Evolutionary conservation across 2,888 invertebrate genomes (phyloP), one percentile per base, ranked within the genome.

Genomic region (Helleia helle): DNA sequence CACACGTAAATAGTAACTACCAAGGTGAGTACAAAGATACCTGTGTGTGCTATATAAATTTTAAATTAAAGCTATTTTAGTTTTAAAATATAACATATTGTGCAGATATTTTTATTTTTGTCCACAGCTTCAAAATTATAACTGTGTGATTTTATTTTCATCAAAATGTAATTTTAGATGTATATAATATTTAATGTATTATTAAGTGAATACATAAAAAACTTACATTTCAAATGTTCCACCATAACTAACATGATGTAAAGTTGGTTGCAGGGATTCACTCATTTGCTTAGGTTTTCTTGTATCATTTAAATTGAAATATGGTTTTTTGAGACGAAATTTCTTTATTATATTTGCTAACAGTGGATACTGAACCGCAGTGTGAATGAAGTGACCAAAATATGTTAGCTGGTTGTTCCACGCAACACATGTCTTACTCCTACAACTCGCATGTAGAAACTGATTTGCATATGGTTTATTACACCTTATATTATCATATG

Each of bases 211-310:
- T n/a, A n/a, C n/a, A n/a, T n/a, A 18, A n/a, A 17, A 31, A 28
- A 62, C 79, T 73, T 62, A 81, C 81, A 73, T 59, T 18, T 68
- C 49, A 62, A 76, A 76, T 29, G 59, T 54, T 45, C 76, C 76
- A 39, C 75, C 76, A 54, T 58, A 66, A 46, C 68, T 68, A 41
- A 59, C 60, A 56, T 73, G 65, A 36, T 62, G 56, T 37, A 56
- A 27, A 26, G 65, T 62, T 8, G 77, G 74, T 44, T 65, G 59
- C 47, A 55, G 46, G 45, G 67, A 54, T 38, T 75, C 71, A 69
- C 65, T 73, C 77, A 81, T 80, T 73, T 59, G 61, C 34, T 56
- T 61, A 38, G 41, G 38, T 56, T 43, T 52, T 37, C 55, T 58
- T 48, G 51, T 50, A 34, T 55, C 68, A 64, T 70, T 59, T 30